Evolutionary conservation across 2,797 vertebrate species (phyloP), one percentile per base, ranked within the genome.

Genomic region (Sus cebifrons): DNA sequence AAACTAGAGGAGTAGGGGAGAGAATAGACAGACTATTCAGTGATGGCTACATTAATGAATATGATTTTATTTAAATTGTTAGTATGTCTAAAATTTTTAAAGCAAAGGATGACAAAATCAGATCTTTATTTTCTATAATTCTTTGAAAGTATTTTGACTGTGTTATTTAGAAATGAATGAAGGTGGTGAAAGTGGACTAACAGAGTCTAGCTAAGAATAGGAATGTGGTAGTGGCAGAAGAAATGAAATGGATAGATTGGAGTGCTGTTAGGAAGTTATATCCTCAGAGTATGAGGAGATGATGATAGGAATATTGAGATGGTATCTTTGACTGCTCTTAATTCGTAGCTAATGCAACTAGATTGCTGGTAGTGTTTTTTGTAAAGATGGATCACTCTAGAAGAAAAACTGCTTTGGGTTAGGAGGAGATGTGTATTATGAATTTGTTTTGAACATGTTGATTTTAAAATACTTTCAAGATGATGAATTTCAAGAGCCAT

Each of bases 401-500:
- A 81, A 92, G 67, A 92, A 95, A 60, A 64, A 21, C 23, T 82
- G 3, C 18, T 87, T 86, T 54, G 25, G 21, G 15, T 58, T 54
- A 78, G 25, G 23, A 94, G 32, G 18, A 68, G 12, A 13, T 83
- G 16, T 32, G 23, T 12, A 16, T 7, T 83, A 70, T 16, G 12
- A 86, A 67, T 83, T 86, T 68, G 12, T 74, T 96, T 60, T 20
- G 10, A 95, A 86, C 12, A 83, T 70, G 36, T 36, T 91, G 56
- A 64, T 74, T 94, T 70, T 86, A 21, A 82, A 23, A 96, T 58
- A 70, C 21, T 88, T 91, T 74, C 64, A 27, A 94, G 44, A 65
- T 83, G 58, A 89, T 89, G 56, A 44, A 68, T 88, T 86, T 96
- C 15, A 89, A 93, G 56, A 95, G 7, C n/a, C 52, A 68, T 85